Evolutionary conservation across 2,797 vertebrate species (phyloP).

Genomic region (Tinamus major): DNA sequence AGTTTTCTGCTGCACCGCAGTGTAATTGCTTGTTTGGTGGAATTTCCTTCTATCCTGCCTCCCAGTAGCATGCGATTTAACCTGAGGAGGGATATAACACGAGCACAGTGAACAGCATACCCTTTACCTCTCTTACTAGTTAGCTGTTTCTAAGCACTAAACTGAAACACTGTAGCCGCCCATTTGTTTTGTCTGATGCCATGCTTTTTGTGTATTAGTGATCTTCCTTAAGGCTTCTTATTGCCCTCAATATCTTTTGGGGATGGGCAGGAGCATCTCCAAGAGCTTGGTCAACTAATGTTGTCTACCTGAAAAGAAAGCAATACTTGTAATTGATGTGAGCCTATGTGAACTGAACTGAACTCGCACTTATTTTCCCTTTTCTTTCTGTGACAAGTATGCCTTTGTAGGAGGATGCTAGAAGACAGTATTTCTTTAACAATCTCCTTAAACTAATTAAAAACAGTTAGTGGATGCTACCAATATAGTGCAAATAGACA

Average conservation of each 20-base stretch:
- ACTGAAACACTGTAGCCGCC: neutral
- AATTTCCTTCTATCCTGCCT: neutral
- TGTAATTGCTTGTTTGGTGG: neutral
- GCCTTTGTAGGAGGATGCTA: neutral
- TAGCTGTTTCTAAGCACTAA: neutral
- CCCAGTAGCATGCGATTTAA: neutral
- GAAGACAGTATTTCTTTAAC: neutral
- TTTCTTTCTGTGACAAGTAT: neutral
- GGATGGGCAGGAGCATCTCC: neutral
- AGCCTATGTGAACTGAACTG: neutral
- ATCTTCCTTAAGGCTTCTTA: neutral
- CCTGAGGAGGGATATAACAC: neutral
- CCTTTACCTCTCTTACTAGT: neutral
- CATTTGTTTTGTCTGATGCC: neutral
- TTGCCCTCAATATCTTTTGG: neutral
- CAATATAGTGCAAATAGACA: neutral
- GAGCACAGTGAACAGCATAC: neutral
- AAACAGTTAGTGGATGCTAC: neutral
- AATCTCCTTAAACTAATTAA: neutral
- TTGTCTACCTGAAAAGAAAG: neutral
- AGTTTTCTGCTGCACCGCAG: neutral
- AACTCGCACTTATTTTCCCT: neutral
- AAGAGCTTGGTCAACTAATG: neutral
- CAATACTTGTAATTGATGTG: neutral
- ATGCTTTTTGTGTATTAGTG: neutral